Base-by-base conservation (phyloP, 2,888 invertebrate species). In the Acheta domesticus region DNA sequence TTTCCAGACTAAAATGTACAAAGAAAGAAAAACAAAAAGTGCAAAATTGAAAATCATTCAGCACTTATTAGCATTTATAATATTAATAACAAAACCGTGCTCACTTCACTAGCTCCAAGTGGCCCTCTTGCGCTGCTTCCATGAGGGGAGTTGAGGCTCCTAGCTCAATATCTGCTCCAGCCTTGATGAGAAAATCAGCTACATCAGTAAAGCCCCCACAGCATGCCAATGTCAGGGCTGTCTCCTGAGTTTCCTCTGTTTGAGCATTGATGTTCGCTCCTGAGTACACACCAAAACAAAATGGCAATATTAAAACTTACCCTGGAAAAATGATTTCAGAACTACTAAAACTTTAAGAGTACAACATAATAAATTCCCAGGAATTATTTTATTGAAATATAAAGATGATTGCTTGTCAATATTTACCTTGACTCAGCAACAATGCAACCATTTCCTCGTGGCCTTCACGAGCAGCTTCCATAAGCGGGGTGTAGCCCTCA, bases 71-170 rank as follows among this genome's bases (percentile, higher is more conserved):
- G 8, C 5, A 36, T 5, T 8, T 36, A 5, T 36, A 36, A 36
- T 36, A 8, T 36, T 36, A 36, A 36, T 36, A 36, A 36, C 36
- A 36, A 36, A 36, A 8, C 5, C 5, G 8, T 36, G 36, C 36
- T 82, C 82, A 85, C 85, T 84, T 84, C 79, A 96, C 98, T 80
- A 98, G 92, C 85, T 98, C 97, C 23, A 97, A 89, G 86, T 98
- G 98, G 19, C 98, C 99, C 87, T 99, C 99, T 87, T 99, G 99
- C 8, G 98, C 94, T 75, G 99, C 98, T 88, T 99, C 99, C 97
- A 99, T 99, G 8, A 99, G 90, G 0, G 99, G 98, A 19, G 98
- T 98, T 79, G 97, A 97, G 20, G 96, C 96, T 78, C 97, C 99
- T 74, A 97, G 89, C 87, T 98, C 98, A 78, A 97, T 92, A 86